Conservation (phyloP, 64 coral and sea anemone species). For the Catalaphyllia jardinei region DNA sequence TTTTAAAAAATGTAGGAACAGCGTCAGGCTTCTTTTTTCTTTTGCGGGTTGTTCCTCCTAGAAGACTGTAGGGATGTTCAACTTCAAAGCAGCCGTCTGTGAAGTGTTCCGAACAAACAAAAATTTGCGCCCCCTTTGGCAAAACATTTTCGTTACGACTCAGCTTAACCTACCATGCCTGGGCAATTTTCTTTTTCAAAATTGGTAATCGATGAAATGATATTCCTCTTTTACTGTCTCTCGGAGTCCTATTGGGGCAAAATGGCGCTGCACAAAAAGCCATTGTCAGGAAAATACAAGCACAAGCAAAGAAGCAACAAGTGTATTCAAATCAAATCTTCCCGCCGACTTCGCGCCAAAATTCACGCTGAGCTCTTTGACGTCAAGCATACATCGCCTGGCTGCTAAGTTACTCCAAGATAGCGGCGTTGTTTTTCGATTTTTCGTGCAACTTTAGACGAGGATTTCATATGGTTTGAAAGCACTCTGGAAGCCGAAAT, state of each 20-base stretch:
- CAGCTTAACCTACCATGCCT: background rate
- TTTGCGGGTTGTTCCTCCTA: background rate
- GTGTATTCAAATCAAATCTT: no score
- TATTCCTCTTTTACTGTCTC: background rate
- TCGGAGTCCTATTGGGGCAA: background rate
- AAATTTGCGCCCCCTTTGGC: background rate
- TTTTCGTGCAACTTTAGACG: constrained; percentile 6
- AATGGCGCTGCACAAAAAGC: constrained; percentile 1
- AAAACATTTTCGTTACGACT: background rate
- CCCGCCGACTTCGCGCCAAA: no score
- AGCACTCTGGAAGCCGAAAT: no score
- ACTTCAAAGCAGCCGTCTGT: background rate
- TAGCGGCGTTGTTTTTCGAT: background rate
- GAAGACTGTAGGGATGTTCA: constrained; percentile 1
- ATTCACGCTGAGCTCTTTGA: no score
- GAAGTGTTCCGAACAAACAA: constrained; percentile 1
- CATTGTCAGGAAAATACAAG: background rate
- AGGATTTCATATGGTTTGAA: no score
- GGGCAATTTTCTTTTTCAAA: background rate
- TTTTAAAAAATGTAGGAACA: no score
- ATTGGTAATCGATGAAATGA: background rate
- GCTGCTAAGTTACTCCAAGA: no score
- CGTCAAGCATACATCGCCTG: no score
- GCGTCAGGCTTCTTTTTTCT: background rate
- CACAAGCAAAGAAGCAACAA: no score